These are phyloP conservation scores for Mesitornis unicolor DNA, from an alignment of 2,113 vertebrate genomes.

Conservation along the genomic window DNA sequence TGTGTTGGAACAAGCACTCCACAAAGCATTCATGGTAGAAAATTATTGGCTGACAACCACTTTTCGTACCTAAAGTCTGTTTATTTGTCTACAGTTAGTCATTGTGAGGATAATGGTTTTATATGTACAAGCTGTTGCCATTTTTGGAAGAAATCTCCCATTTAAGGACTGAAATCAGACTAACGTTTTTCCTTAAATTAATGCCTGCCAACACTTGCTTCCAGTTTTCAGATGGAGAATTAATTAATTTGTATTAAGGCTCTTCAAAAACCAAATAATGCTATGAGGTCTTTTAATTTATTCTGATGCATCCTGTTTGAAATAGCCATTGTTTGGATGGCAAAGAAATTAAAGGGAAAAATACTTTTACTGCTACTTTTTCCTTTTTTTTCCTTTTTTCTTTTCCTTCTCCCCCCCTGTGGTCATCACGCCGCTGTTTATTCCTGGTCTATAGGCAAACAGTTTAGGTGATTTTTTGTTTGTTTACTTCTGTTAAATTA, in stretches of 20 bases:
- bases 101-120: background rate
- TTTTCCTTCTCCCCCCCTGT: accelerated
- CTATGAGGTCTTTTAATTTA: background rate
- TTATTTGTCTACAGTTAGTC: background rate
- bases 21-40: background rate
- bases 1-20: background rate
- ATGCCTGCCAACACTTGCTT: background rate
- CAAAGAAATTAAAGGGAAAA: background rate
- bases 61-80: background rate
- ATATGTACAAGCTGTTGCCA: background rate
- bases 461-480: background rate
- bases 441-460: background rate
- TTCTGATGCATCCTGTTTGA: background rate
- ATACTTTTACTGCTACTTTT: background rate
- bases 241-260: background rate
- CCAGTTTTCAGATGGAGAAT: background rate
- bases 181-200: background rate
- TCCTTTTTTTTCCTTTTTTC: background rate
- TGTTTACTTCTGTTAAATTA: background rate
- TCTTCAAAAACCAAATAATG: background rate
- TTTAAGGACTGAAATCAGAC: background rate
- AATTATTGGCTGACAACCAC: background rate
- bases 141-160: background rate
- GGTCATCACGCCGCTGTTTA: background rate
- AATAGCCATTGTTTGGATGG: background rate